phyloP scores from a whole-genome alignment of 1,140 invertebrate genomes.

The Drosophila albomicans region DNA sequence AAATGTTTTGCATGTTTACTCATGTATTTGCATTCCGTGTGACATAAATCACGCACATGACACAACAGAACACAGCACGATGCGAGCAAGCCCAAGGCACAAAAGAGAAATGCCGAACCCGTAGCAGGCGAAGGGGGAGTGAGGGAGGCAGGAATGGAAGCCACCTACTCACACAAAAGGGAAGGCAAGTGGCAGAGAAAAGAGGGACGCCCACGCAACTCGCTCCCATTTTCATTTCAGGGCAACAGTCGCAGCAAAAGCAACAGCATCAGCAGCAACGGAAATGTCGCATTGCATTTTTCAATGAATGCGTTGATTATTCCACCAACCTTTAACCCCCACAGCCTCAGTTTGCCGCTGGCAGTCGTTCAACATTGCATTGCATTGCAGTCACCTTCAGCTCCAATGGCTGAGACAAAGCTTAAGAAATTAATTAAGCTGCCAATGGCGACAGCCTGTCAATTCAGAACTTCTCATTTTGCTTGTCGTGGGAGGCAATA shows the following conservation, averaged over 20 bases:
- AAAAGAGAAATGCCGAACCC: slow-evolving; percentile 57
- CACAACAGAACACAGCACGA: slow-evolving; percentile 55
- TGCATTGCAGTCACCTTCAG: slow-evolving; percentile 34
- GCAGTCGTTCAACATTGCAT: slow-evolving; percentile 11
- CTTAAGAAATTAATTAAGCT: slow-evolving; percentile 73
- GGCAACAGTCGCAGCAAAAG: slow-evolving; percentile 3
- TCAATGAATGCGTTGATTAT: slow-evolving; percentile 79
- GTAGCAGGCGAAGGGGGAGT: background rate
- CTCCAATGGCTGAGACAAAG: slow-evolving; percentile 34
- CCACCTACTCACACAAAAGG: slow-evolving; percentile 2
- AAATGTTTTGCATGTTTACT: slow-evolving; percentile 75
- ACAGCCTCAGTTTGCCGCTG: background rate
- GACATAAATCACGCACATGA: slow-evolving; percentile 78
- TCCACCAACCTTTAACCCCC: slow-evolving; percentile 34
- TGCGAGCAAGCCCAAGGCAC: slow-evolving; percentile 59
- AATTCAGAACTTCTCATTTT: slow-evolving; percentile 24
- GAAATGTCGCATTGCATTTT: slow-evolving; percentile 77
- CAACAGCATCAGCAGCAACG: slow-evolving; percentile 36
- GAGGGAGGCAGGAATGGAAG: slow-evolving; percentile 9
- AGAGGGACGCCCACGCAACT: slow-evolving; percentile 13
- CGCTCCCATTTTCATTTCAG: slow-evolving; percentile 26
- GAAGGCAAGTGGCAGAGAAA: background rate
- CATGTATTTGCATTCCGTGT: slow-evolving; percentile 81
- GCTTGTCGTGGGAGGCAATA: background rate
- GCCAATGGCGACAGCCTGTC: slow-evolving; percentile 31